phyloP scores from a whole-genome alignment of 2,888 invertebrate species.

The Altica lythri region DNA sequence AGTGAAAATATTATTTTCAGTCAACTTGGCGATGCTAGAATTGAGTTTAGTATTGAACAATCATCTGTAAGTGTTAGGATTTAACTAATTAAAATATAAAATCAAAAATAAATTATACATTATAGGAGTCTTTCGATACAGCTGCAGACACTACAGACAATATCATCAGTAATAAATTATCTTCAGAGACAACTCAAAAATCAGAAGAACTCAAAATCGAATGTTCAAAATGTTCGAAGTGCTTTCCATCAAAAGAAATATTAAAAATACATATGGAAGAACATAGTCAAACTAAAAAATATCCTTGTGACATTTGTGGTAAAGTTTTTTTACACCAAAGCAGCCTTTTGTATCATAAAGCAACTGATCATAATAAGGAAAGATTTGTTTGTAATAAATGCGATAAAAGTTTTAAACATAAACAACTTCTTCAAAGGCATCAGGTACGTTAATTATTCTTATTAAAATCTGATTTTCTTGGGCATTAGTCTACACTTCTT shows the following conservation, averaged over 20 bases:
- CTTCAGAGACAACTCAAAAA: not conserved
- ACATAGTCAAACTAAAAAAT: conserved; percentile 46
- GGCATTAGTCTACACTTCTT: no score
- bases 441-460: conserved; percentile 58
- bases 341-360: conserved; percentile 75
- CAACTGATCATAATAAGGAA: conserved; percentile 59
- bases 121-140: conserved; percentile 40
- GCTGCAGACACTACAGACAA: conserved; percentile 42
- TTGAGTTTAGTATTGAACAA: no score
- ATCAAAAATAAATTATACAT: no score
- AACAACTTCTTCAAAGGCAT: conserved; percentile 75
- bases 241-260: conserved; percentile 65
- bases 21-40: no score
- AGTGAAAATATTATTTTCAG: conserved; percentile 9
- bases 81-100: no score
- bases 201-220: no score
- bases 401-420: conserved; percentile 75
- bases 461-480: no score
- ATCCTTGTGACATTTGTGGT: conserved; percentile 63
- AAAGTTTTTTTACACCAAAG: conserved; percentile 70
- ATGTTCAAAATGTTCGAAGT: conserved; percentile 64
- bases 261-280: conserved; percentile 60
- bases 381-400: conserved; percentile 61
- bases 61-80: no score
- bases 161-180: no score